Evolutionary conservation across 2,888 invertebrate genomes (phyloP).

Genomic region (Pherbina coryleti): DNA sequence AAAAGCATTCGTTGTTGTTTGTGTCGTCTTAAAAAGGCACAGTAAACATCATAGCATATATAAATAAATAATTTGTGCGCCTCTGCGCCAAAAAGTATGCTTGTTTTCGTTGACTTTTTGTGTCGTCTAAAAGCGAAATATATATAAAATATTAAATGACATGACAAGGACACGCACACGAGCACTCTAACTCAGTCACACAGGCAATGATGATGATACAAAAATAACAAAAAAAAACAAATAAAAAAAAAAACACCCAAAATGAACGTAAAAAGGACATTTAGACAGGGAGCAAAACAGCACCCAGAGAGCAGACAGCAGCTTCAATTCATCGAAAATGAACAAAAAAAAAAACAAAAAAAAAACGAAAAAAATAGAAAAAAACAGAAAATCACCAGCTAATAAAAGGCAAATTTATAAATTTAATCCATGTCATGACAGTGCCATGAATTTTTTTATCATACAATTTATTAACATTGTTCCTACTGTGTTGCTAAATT

Average conservation of each 20-base stretch:
- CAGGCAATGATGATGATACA: background rate
- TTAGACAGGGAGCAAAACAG: background rate
- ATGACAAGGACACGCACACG: constrained; percentile 1
- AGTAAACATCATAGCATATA: constrained; percentile 9
- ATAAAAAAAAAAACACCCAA: too few species aligned
- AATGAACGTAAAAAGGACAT: background rate
- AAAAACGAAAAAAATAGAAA: too few species aligned
- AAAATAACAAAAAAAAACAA: background rate
- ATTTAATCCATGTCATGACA: too few species aligned
- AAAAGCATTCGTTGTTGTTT: background rate
- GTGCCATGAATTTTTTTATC: too few species aligned
- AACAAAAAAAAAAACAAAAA: too few species aligned
- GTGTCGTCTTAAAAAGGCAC: background rate
- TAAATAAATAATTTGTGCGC: constrained; percentile 15
- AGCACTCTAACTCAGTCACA: background rate
- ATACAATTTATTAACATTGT: too few species aligned
- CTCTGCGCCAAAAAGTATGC: constrained; percentile 3
- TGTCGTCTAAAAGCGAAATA: constrained; percentile 5
- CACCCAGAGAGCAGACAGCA: background rate
- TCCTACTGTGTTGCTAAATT: too few species aligned
- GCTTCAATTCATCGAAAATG: background rate
- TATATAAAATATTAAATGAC: constrained; percentile 4
- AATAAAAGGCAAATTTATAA: too few species aligned
- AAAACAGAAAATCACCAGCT: too few species aligned
- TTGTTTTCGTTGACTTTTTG: background rate